These are phyloP conservation scores for Stenoptilia bipunctidactyla DNA, from an alignment of 2,888 invertebrate genomes.

Conservation along the genomic window DNA sequence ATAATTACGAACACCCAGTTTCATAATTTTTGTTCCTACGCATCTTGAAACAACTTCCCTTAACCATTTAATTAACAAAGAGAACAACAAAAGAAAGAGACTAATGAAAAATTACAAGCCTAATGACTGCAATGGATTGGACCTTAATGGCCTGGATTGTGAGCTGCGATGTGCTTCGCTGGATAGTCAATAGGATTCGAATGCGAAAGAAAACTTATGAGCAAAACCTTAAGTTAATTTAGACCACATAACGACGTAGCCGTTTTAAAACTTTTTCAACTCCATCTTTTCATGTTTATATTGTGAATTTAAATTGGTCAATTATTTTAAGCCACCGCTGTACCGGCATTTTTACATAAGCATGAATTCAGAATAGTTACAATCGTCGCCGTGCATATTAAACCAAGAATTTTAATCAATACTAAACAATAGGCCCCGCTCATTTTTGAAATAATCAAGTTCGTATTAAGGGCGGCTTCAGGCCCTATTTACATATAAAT, in stretches of 20 bases:
- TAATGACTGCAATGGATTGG: slow-evolving; percentile 30
- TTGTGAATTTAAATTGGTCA: slow-evolving; percentile 14
- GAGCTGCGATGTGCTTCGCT: no score
- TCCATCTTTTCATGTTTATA: no score
- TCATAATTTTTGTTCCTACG: no score
- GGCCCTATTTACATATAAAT: slow-evolving; percentile 26
- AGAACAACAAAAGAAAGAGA: slow-evolving; percentile 37
- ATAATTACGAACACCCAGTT: no score
- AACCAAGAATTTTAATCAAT: neutral
- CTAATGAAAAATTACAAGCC: slow-evolving; percentile 45
- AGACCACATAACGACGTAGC: no score
- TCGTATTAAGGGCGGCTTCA: slow-evolving; percentile 16
- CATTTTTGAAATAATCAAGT: slow-evolving; percentile 19
- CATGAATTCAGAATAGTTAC: neutral
- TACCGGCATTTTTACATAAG: no score
- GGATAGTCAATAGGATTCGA: no score
- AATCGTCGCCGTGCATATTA: neutral
- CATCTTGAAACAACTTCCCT: slow-evolving; percentile 25
- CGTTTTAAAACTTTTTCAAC: no score
- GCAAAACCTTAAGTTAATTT: no score
- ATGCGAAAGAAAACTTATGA: no score
- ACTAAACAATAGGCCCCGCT: slow-evolving; percentile 21
- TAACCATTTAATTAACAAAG: slow-evolving; percentile 50
- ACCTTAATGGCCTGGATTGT: slow-evolving; percentile 43
- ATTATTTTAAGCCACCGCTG: no score